phyloP scores from a whole-genome alignment of 2,113 vertebrate genomes.

The Corynorhinus townsendii region DNA sequence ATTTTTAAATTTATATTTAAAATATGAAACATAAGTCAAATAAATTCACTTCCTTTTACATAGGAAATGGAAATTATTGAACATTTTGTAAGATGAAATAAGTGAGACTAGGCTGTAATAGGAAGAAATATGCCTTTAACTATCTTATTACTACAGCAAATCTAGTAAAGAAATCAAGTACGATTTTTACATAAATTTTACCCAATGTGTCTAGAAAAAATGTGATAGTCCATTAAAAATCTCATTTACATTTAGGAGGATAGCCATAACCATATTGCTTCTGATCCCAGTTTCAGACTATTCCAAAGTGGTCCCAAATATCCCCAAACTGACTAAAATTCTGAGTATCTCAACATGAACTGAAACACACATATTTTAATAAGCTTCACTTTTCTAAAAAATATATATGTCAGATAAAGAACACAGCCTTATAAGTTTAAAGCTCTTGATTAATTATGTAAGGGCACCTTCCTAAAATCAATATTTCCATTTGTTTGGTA shows the following conservation, averaged over 20 bases:
- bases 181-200: background rate
- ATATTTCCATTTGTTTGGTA: background rate
- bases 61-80: background rate
- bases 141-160: background rate
- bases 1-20: background rate
- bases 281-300: background rate
- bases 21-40: slow-evolving; percentile 6
- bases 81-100: background rate
- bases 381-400: background rate
- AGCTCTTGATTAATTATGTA: background rate
- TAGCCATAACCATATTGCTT: background rate
- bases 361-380: background rate
- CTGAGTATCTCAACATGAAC: background rate
- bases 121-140: background rate
- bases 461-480: background rate
- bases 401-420: background rate
- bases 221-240: background rate
- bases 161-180: slow-evolving; percentile 13
- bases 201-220: background rate
- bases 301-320: background rate
- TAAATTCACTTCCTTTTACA: background rate
- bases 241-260: background rate
- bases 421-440: background rate
- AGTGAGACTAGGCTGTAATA: background rate
- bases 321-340: background rate